Evolutionary conservation across 2,797 vertebrate species (phyloP).

Genomic region (Eulemur mongoz): DNA sequence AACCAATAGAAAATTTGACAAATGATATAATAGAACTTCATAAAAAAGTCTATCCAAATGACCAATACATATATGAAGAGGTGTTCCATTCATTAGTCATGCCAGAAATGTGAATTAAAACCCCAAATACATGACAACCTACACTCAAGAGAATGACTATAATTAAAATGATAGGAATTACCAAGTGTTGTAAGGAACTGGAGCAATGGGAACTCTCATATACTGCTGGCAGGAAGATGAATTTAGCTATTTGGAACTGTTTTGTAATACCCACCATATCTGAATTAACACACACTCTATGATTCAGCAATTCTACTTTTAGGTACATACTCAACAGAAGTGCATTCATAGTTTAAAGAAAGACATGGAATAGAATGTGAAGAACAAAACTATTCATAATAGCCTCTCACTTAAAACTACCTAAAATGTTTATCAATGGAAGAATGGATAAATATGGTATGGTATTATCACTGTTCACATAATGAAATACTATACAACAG

Average conservation of each 20-base stretch:
- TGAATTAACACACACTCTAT: background rate
- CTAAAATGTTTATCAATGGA: background rate
- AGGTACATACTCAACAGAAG: background rate
- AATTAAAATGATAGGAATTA: slow-evolving; percentile 17
- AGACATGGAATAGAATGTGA: background rate
- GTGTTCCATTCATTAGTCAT: background rate
- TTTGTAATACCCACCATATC: background rate
- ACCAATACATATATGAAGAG: background rate
- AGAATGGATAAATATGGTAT: background rate
- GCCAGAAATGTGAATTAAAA: background rate
- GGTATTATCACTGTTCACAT: background rate
- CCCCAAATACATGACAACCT: background rate
- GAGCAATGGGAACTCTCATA: background rate
- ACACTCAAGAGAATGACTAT: background rate
- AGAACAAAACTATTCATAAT: background rate
- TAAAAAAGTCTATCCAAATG: background rate
- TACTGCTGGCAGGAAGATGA: background rate
- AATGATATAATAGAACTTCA: background rate
- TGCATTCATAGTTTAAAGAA: background rate
- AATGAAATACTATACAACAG: background rate
- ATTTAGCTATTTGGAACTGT: background rate
- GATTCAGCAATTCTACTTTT: background rate
- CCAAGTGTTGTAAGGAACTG: background rate
- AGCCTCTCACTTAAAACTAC: background rate
- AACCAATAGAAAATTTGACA: background rate